phyloP scores from a whole-genome alignment of 1,140 invertebrate genomes.

The Eufriesea mexicana region DNA sequence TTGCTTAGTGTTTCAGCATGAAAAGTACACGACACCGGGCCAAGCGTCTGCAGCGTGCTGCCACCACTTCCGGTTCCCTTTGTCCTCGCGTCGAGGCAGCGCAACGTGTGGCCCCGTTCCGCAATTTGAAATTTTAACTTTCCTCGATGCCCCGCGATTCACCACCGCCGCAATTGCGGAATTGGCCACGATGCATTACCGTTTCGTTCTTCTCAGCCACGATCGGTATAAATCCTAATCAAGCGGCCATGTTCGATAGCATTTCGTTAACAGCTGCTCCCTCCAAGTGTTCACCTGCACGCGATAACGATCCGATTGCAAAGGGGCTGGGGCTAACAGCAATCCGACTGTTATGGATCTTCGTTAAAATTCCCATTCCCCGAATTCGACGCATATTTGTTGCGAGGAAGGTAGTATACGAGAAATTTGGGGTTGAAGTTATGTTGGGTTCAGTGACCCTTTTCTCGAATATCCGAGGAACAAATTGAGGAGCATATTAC shows the following conservation, averaged over 20 bases:
- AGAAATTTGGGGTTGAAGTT: not conserved
- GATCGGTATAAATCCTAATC: conserved; percentile 24
- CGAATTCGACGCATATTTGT: not conserved
- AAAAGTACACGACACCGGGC: not conserved
- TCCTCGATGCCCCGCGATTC: not conserved
- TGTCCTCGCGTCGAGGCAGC: too few species aligned
- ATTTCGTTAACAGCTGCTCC: conserved; percentile 7
- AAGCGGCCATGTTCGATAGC: not conserved
- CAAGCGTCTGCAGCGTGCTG: not conserved
- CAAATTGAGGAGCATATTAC: too few species aligned
- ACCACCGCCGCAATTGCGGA: not conserved
- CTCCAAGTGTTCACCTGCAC: not conserved
- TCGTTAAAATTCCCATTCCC: conserved; percentile 28
- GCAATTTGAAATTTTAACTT: conserved; percentile 10
- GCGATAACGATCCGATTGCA: not conserved
- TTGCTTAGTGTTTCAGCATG: not conserved
- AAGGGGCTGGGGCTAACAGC: not conserved
- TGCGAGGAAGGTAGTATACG: not conserved
- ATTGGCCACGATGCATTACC: not conserved
- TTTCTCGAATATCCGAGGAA: too few species aligned
- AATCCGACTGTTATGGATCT: not conserved
- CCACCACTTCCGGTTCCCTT: not conserved
- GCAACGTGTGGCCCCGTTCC: not conserved
- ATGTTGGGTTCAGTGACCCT: not conserved
- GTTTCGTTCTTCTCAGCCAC: not conserved